phyloP scores from a whole-genome alignment of 2,113 vertebrate species.

The Saguinus midas region DNA sequence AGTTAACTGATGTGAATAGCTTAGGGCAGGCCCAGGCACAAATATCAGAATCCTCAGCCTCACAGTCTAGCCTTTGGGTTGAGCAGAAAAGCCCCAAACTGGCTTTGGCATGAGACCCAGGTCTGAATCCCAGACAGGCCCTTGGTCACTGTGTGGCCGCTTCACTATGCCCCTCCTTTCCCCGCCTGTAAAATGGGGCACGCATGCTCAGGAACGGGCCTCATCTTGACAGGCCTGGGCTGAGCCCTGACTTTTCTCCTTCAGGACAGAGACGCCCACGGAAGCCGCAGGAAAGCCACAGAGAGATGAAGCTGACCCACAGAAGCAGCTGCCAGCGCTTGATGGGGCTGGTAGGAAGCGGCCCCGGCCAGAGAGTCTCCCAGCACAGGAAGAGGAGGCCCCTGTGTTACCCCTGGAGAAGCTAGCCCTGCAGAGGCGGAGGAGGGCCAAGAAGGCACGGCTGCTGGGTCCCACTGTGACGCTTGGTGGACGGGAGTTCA shows the following conservation, averaged over 20 bases:
- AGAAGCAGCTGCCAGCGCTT: background rate
- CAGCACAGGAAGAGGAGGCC: background rate
- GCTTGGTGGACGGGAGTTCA: slow-evolving; percentile 88
- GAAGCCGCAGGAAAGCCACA: slow-evolving; percentile 62
- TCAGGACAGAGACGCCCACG: slow-evolving; percentile 37
- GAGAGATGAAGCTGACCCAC: slow-evolving; percentile 60
- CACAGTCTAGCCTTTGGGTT: background rate
- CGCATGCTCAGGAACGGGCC: background rate
- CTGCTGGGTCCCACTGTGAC: slow-evolving; percentile 81
- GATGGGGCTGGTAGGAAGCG: background rate
- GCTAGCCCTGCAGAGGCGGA: background rate
- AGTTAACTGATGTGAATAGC: background rate
- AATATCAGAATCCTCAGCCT: background rate
- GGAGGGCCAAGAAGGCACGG: slow-evolving; percentile 47
- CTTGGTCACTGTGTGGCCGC: accelerated
- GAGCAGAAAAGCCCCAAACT: background rate
- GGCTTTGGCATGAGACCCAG: background rate
- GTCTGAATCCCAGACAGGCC: background rate
- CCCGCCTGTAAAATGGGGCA: background rate
- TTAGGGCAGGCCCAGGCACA: background rate
- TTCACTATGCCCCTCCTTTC: background rate
- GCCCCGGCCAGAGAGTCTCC: background rate
- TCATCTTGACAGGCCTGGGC: background rate
- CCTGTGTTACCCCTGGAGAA: background rate
- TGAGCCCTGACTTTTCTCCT: background rate